Evolutionary conservation across 2,113 vertebrate genomes (phyloP).

Genomic region (Zootoca vivipara): DNA sequence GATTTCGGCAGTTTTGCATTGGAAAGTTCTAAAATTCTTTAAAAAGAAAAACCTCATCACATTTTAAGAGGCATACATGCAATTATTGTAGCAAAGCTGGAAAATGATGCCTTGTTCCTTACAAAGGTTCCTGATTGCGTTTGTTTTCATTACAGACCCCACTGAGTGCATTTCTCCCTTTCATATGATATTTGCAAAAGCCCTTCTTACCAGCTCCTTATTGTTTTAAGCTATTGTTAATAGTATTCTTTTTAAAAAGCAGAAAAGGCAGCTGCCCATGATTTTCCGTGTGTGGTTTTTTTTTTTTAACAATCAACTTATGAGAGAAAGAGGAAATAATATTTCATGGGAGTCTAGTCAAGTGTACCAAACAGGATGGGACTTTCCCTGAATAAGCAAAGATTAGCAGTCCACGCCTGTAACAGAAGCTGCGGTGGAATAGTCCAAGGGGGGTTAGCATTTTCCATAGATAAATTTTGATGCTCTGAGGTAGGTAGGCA

Average conservation of each 20-base stretch:
- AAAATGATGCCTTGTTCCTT: not conserved
- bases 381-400: constrained; percentile 39
- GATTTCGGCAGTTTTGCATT: too few relatives aligned
- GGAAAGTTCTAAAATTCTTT: too few relatives aligned
- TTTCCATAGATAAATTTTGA: not conserved
- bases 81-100: constrained; percentile 25
- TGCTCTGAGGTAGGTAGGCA: not conserved
- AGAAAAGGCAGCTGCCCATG: constrained; percentile 26
- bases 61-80: not conserved
- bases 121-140: constrained; percentile 33
- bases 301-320: constrained; percentile 13
- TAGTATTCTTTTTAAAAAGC: constrained; percentile 2
- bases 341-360: constrained; percentile 49
- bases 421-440: not conserved
- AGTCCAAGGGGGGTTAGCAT: not conserved
- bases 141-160: constrained; percentile 25
- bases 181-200: not conserved
- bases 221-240: constrained; percentile 44
- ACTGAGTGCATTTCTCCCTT: constrained; percentile 9
- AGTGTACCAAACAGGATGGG: constrained; percentile 35
- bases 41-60: not conserved
- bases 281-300: not conserved
- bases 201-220: constrained; percentile 19
- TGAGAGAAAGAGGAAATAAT: constrained; percentile 49
- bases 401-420: constrained; percentile 24